phyloP scores from a whole-genome alignment of 2,797 vertebrate genomes.

The Amniataba percoides region DNA sequence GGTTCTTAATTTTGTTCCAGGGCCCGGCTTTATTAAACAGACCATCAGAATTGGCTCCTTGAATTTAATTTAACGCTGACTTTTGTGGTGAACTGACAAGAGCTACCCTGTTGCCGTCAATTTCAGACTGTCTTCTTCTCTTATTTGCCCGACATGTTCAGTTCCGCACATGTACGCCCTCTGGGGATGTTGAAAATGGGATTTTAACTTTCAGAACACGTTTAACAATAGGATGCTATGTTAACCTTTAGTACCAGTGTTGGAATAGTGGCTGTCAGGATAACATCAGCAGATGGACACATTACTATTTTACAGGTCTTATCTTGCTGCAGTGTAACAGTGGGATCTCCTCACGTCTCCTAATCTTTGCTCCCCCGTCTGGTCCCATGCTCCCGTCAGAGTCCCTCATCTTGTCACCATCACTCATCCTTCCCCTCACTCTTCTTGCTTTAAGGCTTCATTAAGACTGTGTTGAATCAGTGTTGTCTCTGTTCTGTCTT shows the following conservation, averaged over 20 bases:
- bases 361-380: constrained; percentile 45
- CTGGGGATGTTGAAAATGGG: neutral
- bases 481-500: constrained; percentile 77
- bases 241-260: constrained; percentile 4
- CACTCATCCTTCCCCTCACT: constrained; percentile 51
- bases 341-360: constrained; percentile 36
- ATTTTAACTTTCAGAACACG: constrained; percentile 15
- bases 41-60: neutral
- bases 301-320: constrained; percentile 32
- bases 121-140: neutral
- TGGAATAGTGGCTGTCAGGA: constrained; percentile 15
- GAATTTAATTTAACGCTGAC: neutral
- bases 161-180: constrained; percentile 2
- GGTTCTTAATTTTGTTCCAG: neutral
- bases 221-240: neutral
- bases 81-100: neutral
- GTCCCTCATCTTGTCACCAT: constrained; percentile 59
- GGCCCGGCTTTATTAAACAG: neutral
- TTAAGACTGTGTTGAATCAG: constrained; percentile 79
- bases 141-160: constrained; percentile 8
- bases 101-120: neutral
- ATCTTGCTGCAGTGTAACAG: constrained; percentile 9
- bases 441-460: constrained; percentile 73
- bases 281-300: constrained; percentile 26
- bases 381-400: constrained; percentile 52